Percentiles rank a stretch among this genome's conserved stretches.
Conservation (phyloP, 2,797 vertebrate species). For the Nannoperca obscura region DNA sequence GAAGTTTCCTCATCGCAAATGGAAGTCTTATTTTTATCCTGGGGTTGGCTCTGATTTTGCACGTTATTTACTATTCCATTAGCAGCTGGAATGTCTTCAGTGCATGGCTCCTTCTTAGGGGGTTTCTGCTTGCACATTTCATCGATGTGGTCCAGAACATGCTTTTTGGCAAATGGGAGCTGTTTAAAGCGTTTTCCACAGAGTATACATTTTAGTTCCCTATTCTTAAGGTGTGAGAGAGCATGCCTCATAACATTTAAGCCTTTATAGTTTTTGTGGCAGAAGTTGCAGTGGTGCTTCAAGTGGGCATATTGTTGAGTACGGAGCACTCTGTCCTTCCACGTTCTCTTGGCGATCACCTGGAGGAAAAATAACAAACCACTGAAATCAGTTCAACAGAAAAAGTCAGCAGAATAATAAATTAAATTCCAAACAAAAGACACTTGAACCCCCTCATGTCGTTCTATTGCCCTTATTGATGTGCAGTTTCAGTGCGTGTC, state of each 20-base stretch:
- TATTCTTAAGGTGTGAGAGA: conserved; percentile 90
- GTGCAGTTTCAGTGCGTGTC: not conserved
- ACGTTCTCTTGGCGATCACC: conserved; percentile 61
- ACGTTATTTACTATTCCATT: conserved; percentile 57
- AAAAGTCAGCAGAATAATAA: not conserved
- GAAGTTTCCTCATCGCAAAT: conserved; percentile 8
- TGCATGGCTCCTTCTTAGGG: conserved; percentile 8
- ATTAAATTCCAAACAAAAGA: not conserved
- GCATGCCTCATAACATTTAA: conserved; percentile 94
- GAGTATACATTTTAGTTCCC: conserved; percentile 88
- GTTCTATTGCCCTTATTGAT: not conserved
- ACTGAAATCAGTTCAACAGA: not conserved
- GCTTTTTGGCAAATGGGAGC: conserved; percentile 89
- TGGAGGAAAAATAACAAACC: conserved; percentile 36
- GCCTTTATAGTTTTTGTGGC: conserved; percentile 92
- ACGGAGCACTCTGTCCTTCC: conserved; percentile 63
- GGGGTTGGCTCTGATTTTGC: conserved; percentile 22
- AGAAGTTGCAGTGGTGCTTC: conserved; percentile 89
- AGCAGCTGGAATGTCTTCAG: conserved; percentile 31
- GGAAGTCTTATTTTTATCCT: conserved; percentile 23
- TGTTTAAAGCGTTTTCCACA: conserved; percentile 90
- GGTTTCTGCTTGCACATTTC: conserved; percentile 83
- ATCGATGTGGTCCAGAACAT: conserved; percentile 92
- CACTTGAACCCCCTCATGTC: not conserved
- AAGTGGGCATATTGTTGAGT: conserved; percentile 75